phyloP scores from a whole-genome alignment of 2,113 vertebrate genomes.

The Willisornis vidua region DNA sequence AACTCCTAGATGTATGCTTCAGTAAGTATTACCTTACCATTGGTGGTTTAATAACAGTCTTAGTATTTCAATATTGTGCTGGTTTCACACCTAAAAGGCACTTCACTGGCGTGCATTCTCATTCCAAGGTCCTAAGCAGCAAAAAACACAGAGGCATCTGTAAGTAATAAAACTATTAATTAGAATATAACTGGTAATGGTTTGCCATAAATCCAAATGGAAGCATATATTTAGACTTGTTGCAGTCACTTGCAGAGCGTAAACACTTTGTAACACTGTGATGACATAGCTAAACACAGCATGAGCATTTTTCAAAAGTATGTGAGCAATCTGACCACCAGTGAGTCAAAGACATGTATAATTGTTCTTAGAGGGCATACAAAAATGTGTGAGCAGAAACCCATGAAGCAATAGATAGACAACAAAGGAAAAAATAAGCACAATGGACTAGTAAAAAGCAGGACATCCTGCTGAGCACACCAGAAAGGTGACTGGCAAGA shows the following conservation, averaged over 20 bases:
- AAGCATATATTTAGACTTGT: background rate
- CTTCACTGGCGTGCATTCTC: background rate
- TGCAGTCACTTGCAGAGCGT: background rate
- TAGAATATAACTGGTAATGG: background rate
- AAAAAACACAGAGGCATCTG: background rate
- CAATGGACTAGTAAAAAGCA: background rate
- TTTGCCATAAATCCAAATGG: background rate
- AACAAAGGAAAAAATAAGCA: background rate
- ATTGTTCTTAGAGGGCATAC: background rate
- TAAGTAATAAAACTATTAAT: background rate
- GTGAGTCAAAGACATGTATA: background rate
- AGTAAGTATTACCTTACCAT: background rate
- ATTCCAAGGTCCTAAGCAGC: background rate
- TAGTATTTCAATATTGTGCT: background rate
- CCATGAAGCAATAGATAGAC: background rate
- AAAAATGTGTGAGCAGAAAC: background rate
- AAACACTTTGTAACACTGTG: background rate
- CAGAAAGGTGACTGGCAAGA: background rate
- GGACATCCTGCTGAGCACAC: background rate
- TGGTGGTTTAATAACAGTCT: background rate
- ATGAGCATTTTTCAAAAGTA: background rate
- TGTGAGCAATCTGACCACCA: background rate
- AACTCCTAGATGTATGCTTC: background rate
- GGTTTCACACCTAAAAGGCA: background rate
- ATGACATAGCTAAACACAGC: background rate